Evolutionary conservation across 2,113 vertebrate genomes (phyloP), one percentile per base, ranked within the genome.

Genomic region (Zootoca vivipara): DNA sequence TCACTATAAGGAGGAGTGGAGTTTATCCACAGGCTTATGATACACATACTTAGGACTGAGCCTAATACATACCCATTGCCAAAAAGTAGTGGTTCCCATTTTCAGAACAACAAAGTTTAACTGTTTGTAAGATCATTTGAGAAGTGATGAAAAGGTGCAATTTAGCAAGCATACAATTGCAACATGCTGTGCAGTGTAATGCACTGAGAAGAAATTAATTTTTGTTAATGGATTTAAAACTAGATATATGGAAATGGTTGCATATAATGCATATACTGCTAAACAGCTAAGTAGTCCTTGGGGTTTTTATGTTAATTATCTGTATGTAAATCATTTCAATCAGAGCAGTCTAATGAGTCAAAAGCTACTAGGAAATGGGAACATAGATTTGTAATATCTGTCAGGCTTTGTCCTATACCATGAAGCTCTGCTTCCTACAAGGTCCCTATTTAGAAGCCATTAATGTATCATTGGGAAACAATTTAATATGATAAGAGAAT

Each of bases 171-270:
- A 7, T 30, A 40, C 72, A 90, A 82, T 74, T 91, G 95, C 90
- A 88, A 40, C 78, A 30, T 89, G 94, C 94, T 89, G 91, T 38
- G 90, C 88, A 1, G 16, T 3, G 77, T 77, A 89, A 92, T 95
- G 91, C 85, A 3, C 94, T 16, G 87, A 89, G 73, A 84, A 91
- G 94, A 95, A 94, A 96, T 97, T 96, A 96, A 93, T 97, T 97
- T 96, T 95, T 94, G 95, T 96, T 97, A 97, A 97, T 96, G 95
- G 96, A 96, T 97, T 96, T 96, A 96, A 96, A 97, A 95, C 93
- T 93, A 91, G 96, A 95, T 95, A 91, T 95, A 96, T 97, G 95
- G 94, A 97, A 96, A 96, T 95, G 84, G 93, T 93, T 96, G 65
- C 92, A 93, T 96, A 94, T 97, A 96, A 96, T 94, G 88, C 96